phyloP scores from a whole-genome alignment of 2,113 vertebrate genomes.

The Diphyllodes magnificus region DNA sequence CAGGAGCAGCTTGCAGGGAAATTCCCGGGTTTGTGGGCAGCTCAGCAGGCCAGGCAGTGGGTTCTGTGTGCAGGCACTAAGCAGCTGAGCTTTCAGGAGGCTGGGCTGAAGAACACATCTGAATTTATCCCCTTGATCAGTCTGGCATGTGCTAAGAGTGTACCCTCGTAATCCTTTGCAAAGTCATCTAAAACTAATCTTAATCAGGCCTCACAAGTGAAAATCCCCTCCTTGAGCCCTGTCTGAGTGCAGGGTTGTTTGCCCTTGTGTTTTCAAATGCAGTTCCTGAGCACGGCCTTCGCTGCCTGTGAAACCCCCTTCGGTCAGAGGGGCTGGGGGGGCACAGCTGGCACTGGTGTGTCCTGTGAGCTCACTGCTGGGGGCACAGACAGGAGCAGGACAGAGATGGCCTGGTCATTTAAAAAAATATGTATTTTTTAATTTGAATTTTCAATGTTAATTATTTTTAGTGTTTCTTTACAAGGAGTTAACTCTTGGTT shows the following conservation, averaged over 20 bases:
- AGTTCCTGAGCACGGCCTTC: not conserved
- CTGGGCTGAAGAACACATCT: not conserved
- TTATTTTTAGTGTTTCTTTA: not conserved
- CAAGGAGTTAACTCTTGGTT: not conserved
- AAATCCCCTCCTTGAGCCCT: constrained; percentile 17
- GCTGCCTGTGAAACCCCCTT: not conserved
- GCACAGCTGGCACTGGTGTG: not conserved
- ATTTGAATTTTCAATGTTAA: not conserved
- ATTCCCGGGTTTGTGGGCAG: not conserved
- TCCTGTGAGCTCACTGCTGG: not conserved
- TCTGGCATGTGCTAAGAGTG: not conserved
- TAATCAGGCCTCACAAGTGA: not conserved
- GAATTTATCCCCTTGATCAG: not conserved
- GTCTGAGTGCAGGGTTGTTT: not conserved
- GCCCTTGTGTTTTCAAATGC: not conserved
- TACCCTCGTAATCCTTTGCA: constrained; percentile 23
- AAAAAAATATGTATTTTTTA: fast-evolving
- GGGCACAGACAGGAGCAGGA: not conserved
- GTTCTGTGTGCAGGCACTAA: not conserved
- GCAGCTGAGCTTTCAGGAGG: not conserved
- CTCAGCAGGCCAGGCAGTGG: not conserved
- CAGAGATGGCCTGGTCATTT: not conserved
- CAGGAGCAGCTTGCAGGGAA: not conserved
- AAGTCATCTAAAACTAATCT: constrained; percentile 47
- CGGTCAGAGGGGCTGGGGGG: not conserved